Percentiles rank a stretch among this genome's conserved stretches.
Evolutionary conservation across 2,888 invertebrate genomes (phyloP).

Genomic region (Lymantria monacha): DNA sequence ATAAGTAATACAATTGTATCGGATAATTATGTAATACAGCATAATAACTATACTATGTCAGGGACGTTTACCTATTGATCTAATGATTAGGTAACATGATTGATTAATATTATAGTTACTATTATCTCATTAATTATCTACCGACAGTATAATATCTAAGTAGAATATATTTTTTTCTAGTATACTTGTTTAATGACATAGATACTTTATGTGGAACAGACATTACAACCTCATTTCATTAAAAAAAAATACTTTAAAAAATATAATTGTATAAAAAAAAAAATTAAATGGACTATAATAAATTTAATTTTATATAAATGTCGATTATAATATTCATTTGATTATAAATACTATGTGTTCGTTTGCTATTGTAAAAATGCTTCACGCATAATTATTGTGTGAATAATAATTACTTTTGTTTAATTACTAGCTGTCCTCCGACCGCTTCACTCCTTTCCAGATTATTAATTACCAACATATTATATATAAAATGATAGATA

Average conservation of each 20-base stretch:
- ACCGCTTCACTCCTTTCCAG: too few species aligned
- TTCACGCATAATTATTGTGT: too few species aligned
- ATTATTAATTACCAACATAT: too few species aligned
- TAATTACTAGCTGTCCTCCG: too few species aligned
- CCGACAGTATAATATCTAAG: neutral
- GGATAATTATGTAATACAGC: constrained; percentile 17
- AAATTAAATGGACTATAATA: neutral
- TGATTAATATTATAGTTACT: constrained; percentile 4
- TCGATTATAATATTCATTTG: too few species aligned
- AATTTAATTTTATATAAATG: too few species aligned
- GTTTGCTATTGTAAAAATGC: too few species aligned
- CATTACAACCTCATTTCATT: neutral
- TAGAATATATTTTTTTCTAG: neutral
- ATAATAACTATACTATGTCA: constrained; percentile 6
- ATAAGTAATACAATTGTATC: constrained; percentile 20
- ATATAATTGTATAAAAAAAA: neutral
- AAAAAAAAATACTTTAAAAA: neutral
- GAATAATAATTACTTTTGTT: too few species aligned
- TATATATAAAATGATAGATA: too few species aligned
- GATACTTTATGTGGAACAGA: neutral
- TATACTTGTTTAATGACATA: neutral
- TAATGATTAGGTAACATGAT: constrained; percentile 7
- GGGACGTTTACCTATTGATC: constrained; percentile 4
- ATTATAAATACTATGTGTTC: too few species aligned
- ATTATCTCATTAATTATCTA: constrained; percentile 1